phyloP scores from a whole-genome alignment of 2,113 vertebrate species.

The Microtus pennsylvanicus region DNA sequence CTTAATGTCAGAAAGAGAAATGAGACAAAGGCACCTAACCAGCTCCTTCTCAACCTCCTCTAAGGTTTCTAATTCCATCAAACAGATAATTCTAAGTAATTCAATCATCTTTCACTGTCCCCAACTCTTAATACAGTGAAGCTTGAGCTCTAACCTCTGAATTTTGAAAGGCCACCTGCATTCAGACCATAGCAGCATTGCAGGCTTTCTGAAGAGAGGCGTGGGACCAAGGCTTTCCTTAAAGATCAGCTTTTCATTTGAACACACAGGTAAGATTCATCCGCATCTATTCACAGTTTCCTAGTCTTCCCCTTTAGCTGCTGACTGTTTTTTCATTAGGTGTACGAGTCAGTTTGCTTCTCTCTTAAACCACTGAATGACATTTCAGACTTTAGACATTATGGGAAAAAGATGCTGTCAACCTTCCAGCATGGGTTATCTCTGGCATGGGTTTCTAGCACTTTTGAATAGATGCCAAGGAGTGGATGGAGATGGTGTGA shows the following conservation, averaged over 20 bases:
- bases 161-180: background rate
- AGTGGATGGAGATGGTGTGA: fast-evolving
- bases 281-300: background rate
- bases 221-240: background rate
- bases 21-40: background rate
- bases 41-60: background rate
- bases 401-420: background rate
- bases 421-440: background rate
- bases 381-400: background rate
- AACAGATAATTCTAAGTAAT: background rate
- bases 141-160: background rate
- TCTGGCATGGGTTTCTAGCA: background rate
- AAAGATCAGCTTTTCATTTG: background rate
- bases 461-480: background rate
- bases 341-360: background rate
- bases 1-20: background rate
- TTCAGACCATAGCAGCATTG: background rate
- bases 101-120: background rate
- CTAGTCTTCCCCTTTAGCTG: no score
- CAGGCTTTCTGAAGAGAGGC: background rate
- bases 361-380: background rate
- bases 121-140: background rate
- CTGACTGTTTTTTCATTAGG: background rate
- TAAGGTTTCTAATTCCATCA: background rate
- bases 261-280: background rate